Evolutionary conservation across 2,113 vertebrate genomes (phyloP).

Genomic region (Erinaceus europaeus): DNA sequence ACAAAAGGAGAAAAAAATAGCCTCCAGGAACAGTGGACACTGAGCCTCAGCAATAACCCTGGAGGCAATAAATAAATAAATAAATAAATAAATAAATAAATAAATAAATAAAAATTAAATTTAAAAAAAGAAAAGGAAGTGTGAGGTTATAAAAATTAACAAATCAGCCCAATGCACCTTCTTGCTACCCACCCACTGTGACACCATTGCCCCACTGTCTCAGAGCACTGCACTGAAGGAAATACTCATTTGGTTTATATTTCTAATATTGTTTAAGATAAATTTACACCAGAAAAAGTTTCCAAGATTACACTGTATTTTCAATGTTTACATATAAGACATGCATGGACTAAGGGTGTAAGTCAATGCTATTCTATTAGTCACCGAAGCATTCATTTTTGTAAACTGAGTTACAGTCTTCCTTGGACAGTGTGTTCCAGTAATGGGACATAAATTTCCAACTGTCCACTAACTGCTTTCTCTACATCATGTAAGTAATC

Average conservation of each 20-base stretch:
- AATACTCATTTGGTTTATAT: not conserved
- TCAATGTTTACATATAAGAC: constrained; percentile 17
- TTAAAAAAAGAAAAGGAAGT: not conserved
- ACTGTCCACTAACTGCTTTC: not conserved
- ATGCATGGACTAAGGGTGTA: constrained; percentile 13
- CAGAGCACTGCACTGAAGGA: not conserved
- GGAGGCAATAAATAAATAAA: no score
- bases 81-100: no score
- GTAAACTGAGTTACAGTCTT: not conserved
- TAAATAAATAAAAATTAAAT: no score
- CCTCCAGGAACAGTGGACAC: no score
- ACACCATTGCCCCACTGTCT: not conserved
- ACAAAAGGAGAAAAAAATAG: no score
- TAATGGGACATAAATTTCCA: constrained; percentile 22
- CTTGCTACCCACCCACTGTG: not conserved
- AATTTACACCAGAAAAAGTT: not conserved
- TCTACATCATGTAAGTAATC: not conserved
- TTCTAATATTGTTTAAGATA: not conserved
- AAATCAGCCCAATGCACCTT: not conserved
- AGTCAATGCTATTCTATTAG: not conserved
- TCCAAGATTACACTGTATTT: not conserved
- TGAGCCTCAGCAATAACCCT: no score
- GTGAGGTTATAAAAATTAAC: not conserved
- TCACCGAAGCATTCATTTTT: not conserved
- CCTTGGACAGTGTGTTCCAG: not conserved